A percentile compares a stretch with the other conserved stretches of the same genome.
Conservation (phyloP, 2,797 vertebrate species). For the Oreonectes daqikongensis region DNA sequence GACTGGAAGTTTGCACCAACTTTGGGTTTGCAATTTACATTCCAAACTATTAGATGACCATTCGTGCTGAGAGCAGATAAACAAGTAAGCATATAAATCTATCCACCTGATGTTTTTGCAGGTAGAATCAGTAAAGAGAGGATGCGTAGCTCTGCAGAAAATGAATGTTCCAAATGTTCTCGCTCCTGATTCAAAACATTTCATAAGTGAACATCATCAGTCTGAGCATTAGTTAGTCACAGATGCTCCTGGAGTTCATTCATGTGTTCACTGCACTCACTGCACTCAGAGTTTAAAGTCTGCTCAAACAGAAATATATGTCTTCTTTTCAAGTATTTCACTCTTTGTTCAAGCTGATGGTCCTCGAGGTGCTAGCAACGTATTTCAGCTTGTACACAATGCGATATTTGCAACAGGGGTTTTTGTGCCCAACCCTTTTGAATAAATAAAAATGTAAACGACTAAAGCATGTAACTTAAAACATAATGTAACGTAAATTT, state of each 20-base stretch:
- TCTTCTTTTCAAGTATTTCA: not conserved
- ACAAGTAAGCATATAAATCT: too few species aligned
- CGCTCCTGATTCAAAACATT: not conserved
- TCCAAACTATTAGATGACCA: not conserved
- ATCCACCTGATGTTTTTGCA: not conserved
- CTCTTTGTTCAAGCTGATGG: not conserved
- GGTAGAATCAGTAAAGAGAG: not conserved
- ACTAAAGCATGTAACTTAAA: too few species aligned
- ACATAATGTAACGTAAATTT: too few species aligned
- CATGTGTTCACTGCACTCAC: not conserved
- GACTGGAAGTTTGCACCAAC: too few species aligned
- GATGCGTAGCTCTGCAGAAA: not conserved
- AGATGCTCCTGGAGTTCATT: not conserved
- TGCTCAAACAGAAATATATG: not conserved
- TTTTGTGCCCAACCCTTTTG: too few species aligned
- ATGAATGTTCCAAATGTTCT: not conserved
- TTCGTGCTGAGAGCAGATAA: too few species aligned
- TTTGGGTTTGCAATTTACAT: not conserved
- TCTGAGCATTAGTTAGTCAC: not conserved
- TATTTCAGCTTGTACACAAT: too few species aligned
- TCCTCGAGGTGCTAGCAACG: too few species aligned
- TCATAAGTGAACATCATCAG: slow-evolving; percentile 10
- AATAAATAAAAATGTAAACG: too few species aligned
- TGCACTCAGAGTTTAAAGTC: not conserved
- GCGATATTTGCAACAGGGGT: too few species aligned